Conservation (phyloP, 2,797 vertebrate genomes). For the Coracias cyanogaster region DNA sequence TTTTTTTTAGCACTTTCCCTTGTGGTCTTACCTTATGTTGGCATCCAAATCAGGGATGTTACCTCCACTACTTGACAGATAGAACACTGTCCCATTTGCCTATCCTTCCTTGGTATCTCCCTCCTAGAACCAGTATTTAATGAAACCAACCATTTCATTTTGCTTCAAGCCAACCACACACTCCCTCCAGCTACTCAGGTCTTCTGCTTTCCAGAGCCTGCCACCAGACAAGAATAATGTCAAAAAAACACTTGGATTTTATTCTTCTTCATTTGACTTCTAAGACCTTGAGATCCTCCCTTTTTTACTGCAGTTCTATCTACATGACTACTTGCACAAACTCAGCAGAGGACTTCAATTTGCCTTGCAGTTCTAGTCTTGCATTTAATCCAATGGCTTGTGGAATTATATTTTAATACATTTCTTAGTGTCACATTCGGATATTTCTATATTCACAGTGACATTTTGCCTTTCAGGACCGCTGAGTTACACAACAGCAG, state of each 20-base stretch:
- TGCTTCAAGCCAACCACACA: not conserved
- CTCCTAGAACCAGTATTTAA: not conserved
- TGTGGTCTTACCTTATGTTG: not conserved
- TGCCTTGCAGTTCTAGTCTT: not conserved
- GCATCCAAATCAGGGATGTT: not conserved
- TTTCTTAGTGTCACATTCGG: not conserved
- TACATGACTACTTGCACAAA: not conserved
- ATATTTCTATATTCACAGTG: not conserved
- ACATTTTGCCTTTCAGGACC: not conserved
- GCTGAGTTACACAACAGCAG: not conserved
- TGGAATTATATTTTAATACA: not conserved
- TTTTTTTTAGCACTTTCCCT: not conserved
- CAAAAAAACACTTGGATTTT: not conserved
- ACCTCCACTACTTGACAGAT: not conserved
- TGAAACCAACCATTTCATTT: not conserved
- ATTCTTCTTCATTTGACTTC: not conserved
- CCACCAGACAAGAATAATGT: not conserved
- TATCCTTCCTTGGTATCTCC: not conserved
- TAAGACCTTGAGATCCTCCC: not conserved
- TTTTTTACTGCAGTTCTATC: not conserved
- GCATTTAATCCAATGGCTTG: not conserved
- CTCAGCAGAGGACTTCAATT: not conserved
- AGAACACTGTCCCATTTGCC: rapidly evolving
- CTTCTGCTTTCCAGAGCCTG: not conserved
- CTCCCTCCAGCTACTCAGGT: not conserved